These are phyloP conservation scores for Patella ulyssiponensis DNA, from an alignment of 2,888 invertebrate species.

Conservation along the genomic window DNA sequence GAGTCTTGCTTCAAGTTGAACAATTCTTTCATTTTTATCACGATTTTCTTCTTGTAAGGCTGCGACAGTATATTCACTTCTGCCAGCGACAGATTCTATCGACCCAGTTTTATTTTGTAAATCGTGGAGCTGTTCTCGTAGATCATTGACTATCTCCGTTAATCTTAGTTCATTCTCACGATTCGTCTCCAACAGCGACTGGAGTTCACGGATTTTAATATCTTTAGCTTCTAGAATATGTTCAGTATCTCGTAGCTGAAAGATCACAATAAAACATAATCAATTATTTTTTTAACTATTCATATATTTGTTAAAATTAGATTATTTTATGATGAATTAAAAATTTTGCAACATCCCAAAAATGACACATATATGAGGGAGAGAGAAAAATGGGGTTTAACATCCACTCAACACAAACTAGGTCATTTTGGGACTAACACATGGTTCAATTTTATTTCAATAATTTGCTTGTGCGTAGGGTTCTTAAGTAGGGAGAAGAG, in stretches of 20 bases:
- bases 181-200: constrained; percentile 59
- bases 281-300: too few species aligned
- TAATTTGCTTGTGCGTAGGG: too few species aligned
- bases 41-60: constrained; percentile 67
- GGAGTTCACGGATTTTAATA: constrained; percentile 64
- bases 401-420: too few species aligned
- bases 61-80: constrained; percentile 66
- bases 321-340: too few species aligned
- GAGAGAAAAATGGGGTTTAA: too few species aligned
- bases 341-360: too few species aligned
- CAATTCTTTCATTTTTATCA: constrained; percentile 63
- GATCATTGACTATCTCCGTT: constrained; percentile 52
- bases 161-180: constrained; percentile 65
- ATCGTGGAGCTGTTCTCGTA: constrained; percentile 60
- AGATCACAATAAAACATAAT: constrained; percentile 11
- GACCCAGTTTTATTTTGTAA: constrained; percentile 62
- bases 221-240: constrained; percentile 66
- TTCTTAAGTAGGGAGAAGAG: too few species aligned
- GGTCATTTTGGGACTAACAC: too few species aligned
- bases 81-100: constrained; percentile 63
- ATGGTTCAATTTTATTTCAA: too few species aligned
- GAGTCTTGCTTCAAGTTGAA: constrained; percentile 68
- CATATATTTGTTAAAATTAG: too few species aligned
- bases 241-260: constrained; percentile 60
- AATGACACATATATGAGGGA: too few species aligned